Evolutionary conservation across 2,797 vertebrate species (phyloP), one percentile per base, ranked within the genome.

Genomic region (Hyperoplus immaculatus): DNA sequence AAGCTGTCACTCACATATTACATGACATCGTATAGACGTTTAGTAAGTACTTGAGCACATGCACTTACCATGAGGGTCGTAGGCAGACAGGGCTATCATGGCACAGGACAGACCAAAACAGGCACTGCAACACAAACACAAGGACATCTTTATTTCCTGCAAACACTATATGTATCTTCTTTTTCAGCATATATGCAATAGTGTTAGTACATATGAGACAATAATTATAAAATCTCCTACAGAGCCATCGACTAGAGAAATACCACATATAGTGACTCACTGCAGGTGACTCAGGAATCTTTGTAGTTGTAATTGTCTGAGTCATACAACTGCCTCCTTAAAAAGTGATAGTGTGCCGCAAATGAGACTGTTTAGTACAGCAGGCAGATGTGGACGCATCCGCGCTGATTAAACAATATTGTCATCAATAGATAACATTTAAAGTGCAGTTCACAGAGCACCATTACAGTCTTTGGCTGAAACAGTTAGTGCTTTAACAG

Each of bases 71-170:
- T 60, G 1, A 5, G 96, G 93, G 55, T 95, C 43, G 71, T 95
- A 93, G 14, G 95, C 90, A 13, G 97, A 96, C 38, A 89, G 15
- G 0, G 97, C 96, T 93, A 97, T 97, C 62, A 97, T 93, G 4
- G 91, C 75, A 58, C 97, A 98, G 73, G 97, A 98, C 0, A 95
- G 65, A 0, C 94, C 94, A 5, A 98, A 98, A 77, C 95, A 95
- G 1, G 93, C 91, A 5, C 97, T 98, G 87, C 9, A 67, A 89
- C 8, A 38, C 64, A 38, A 77, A 14, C 57, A 72, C 2, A 6
- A 42, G 29, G 1, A 49, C 2, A 62, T 63, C 18, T 75, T 54
- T 18, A 59, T 36, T 39, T 42, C n/a, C n/a, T 51, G 12, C 6
- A 55, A 4, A 49, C 1, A 21, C 15, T 6, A 47, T 5, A 29